Evolutionary conservation across 2,113 vertebrate genomes (phyloP), one percentile per base, ranked within the genome.

Genomic region (Taurulus bubalis): DNA sequence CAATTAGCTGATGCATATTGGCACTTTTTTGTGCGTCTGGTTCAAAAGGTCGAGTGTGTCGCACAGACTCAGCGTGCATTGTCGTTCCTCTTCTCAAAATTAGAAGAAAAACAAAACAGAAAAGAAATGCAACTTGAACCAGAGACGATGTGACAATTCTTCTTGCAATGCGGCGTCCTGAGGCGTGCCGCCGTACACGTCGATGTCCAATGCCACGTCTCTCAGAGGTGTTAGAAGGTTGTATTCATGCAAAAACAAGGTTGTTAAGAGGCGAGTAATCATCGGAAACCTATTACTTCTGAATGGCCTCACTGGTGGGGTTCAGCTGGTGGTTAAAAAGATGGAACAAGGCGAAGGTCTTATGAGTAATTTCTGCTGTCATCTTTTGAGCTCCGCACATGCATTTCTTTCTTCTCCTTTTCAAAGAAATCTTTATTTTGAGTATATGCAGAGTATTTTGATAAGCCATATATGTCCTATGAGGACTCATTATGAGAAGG

Each of bases 1-100:
- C 88, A 92, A 90, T 92, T 87, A 90, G 86, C 78, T 62, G 73
- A 91, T 64, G 68, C 67, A 87, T 69, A 87, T 83, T 74, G 73
- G 63, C 53, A 68, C 63, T 24, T 65, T 75, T 38, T 80, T 76
- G 53, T 72, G 32, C 3, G 3, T 71, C 45, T 32, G 53, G 73
- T 83, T 84, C 73, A 75, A 84, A 83, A 84, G 87, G 85, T 92
- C 20, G 63, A 92, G 89, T 87, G 82, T 64, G 22, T 79, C 60
- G 67, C 74, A 80, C 15, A 40, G 53, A 77, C 88, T 85, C 85
- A 77, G 65, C 38, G 62, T 66, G 64, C 69, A 55, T 72, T 63
- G 59, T 65, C 77, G 70, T 64, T 79, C 15, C 47, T 76, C 75
- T 24, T 36, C 26, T 70, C 14, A 22, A 63, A 73, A 65, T 34